Conservation (phyloP, 2,113 vertebrate genomes). For the Dasyornis broadbenti region DNA sequence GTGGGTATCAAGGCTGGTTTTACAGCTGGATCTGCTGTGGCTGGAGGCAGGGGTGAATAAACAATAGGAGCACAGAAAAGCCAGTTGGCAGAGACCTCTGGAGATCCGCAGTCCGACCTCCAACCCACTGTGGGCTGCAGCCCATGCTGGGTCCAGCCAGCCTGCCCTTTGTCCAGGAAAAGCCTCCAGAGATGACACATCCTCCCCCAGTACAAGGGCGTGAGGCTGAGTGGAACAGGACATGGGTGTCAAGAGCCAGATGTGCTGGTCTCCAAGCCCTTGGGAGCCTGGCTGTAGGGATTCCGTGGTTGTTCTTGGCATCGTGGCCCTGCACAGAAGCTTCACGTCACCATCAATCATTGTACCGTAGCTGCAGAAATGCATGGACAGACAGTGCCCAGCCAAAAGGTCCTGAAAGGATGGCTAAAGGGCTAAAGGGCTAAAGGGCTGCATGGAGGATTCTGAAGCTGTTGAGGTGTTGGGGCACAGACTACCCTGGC, state of each 20-base stretch:
- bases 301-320: not conserved
- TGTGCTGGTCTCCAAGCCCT: not conserved
- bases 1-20: not conserved
- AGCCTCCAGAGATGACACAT: not conserved
- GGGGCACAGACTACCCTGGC: not conserved
- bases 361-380: not conserved
- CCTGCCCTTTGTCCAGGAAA: not conserved
- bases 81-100: not conserved
- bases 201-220: not conserved
- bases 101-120: not conserved
- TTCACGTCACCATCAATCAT: fast-evolving
- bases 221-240: not conserved
- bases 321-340: not conserved
- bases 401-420: not conserved
- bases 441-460: not conserved
- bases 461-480: not conserved
- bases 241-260: not conserved
- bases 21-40: not conserved
- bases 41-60: not conserved
- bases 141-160: fast-evolving
- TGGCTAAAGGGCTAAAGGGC: not conserved
- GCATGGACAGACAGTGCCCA: not conserved
- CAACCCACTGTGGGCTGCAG: fast-evolving
- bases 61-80: not conserved
- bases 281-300: not conserved